Evolutionary conservation across 2,888 invertebrate genomes (phyloP).

Genomic region (Tetheella fluctuosa): DNA sequence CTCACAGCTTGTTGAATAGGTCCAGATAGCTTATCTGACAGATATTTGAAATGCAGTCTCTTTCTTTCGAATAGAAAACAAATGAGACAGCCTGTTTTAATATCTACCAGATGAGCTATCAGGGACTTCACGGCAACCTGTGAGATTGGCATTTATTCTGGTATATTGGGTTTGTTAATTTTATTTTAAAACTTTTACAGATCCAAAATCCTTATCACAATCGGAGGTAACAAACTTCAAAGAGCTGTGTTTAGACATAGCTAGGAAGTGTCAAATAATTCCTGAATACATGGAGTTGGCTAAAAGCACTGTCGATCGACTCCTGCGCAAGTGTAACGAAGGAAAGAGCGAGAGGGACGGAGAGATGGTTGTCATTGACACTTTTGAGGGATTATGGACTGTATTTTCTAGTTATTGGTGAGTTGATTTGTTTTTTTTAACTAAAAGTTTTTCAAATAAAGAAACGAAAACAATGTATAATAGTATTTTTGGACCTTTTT

Average conservation of each 20-base stretch:
- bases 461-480: too few relatives aligned
- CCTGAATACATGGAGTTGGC: constrained; percentile 78
- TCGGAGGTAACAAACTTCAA: constrained; percentile 68
- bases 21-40: too few relatives aligned
- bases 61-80: too few relatives aligned
- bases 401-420: constrained; percentile 75
- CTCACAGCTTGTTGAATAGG: too few relatives aligned
- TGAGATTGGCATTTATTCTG: too few relatives aligned
- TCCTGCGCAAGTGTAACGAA: constrained; percentile 39
- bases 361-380: constrained; percentile 56
- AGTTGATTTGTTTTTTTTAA: constrained; percentile 28
- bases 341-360: constrained; percentile 32
- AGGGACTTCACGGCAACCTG: too few relatives aligned
- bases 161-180: too few relatives aligned
- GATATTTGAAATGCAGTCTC: too few relatives aligned
- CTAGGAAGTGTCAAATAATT: constrained; percentile 72
- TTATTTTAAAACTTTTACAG: constrained; percentile 36
- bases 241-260: constrained; percentile 70
- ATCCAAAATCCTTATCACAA: constrained; percentile 56
- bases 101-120: too few relatives aligned
- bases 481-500: too few relatives aligned
- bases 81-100: too few relatives aligned
- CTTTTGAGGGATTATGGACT: constrained; percentile 73
- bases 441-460: too few relatives aligned
- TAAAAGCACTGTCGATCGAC: constrained; percentile 62